Base-by-base conservation (phyloP, 2,113 vertebrate species). In the Nettapus auritus region DNA sequence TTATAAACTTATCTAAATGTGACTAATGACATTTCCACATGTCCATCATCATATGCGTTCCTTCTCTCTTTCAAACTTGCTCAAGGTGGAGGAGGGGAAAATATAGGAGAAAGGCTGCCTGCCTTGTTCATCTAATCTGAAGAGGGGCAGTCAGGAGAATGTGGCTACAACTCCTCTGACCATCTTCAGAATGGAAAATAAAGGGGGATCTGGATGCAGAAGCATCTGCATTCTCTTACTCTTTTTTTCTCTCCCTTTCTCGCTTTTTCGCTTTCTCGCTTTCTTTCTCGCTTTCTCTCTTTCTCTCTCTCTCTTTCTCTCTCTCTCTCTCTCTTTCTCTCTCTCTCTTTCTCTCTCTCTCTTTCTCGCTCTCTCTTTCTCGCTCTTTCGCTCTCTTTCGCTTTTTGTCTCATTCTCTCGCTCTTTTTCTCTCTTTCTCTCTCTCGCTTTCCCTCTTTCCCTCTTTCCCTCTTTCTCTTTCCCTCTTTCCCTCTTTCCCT, bases 1-100 rank as follows among this genome's bases (percentile, higher is more conserved):
- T 89, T 95, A 73, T 77, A 84, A 93, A 86, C 76, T 89, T 89
- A 92, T 52, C 83, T 92, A 75, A 90, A 89, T 52, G 14, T 79
- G 81, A 86, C 34, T 90, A 79, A 93, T 75, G 83, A 38, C 56
- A 34, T 89, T 93, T 88, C 70, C 66, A 85, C 84, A 82, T 89
- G 50, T 19, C 81, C 33, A 69, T 91, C 78, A 76, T 28, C 56
- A 44, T 29, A 6, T n/a, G 18, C 70, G 25, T 77, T 68, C 48
- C 34, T 88, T 86, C 53, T 83, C 28, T 86, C 36, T 85, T 84
- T 83, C 76, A 90, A 82, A 93, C 21, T 25, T 89, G 31, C 50
- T 76, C n/a, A 55, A 38, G 33, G 34, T 71, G 33, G 11, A 74
- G 69, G 63, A 91, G 85, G 57, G 33, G 56, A 77, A 87, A 81